Conservation (phyloP, 2,888 invertebrate species). For the Hyposoter dolosus region DNA sequence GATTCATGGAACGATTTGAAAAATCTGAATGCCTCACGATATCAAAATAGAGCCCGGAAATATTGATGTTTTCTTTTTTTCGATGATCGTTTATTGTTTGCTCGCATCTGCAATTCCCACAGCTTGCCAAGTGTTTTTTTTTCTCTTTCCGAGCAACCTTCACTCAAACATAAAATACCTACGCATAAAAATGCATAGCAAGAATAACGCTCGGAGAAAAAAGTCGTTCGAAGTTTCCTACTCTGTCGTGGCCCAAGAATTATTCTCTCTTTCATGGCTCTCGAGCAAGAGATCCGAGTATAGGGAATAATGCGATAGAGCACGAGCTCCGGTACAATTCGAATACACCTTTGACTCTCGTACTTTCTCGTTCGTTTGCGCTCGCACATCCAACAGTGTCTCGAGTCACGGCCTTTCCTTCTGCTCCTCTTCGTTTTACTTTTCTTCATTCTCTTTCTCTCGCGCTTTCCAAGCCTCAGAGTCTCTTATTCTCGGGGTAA, state of each 20-base stretch:
- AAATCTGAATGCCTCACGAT: neutral
- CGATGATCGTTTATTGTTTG: neutral
- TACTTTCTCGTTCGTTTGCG: constrained; percentile 49
- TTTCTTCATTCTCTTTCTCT: constrained; percentile 10
- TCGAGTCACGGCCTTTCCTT: constrained; percentile 13
- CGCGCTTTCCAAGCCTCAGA: constrained; percentile 12
- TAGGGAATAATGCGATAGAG: constrained; percentile 53
- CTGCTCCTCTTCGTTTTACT: neutral
- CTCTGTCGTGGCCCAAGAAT: constrained; percentile 27
- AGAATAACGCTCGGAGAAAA: neutral
- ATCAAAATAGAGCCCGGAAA: neutral
- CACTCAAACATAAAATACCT: neutral
- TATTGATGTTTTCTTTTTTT: constrained; percentile 5
- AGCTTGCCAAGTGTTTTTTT: neutral
- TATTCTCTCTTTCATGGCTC: constrained; percentile 18
- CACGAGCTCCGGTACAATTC: constrained; percentile 55
- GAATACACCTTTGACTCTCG: constrained; percentile 37
- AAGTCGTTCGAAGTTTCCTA: constrained; percentile 8
- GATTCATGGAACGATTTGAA: neutral
- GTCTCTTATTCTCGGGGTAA: constrained; percentile 42
- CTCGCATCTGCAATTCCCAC: neutral
- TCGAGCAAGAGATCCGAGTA: constrained; percentile 33
- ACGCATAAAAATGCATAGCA: neutral
- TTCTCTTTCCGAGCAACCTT: neutral
- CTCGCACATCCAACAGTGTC: constrained; percentile 37